Evolutionary conservation across 2,113 vertebrate species (phyloP).

Genomic region (Ciconia maguari): DNA sequence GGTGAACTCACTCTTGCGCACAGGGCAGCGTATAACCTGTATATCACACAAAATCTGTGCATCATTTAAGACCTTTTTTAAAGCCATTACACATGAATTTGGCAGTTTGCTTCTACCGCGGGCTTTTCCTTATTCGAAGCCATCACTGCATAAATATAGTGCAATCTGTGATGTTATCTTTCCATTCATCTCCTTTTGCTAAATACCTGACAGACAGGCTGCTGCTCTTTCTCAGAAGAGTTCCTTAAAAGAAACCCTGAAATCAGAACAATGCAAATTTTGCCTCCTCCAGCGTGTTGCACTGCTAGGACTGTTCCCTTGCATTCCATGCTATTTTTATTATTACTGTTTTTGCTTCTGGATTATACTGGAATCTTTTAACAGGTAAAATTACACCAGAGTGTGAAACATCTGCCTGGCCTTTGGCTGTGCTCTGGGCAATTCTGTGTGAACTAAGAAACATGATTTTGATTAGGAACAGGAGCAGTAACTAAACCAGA

Average conservation of each 20-base stretch:
- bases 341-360: background rate
- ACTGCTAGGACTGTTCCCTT: background rate
- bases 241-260: background rate
- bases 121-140: background rate
- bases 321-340: background rate
- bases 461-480: background rate
- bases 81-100: background rate
- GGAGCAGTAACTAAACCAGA: background rate
- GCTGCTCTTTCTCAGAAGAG: background rate
- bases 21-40: background rate
- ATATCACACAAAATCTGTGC: fast-evolving
- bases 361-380: background rate
- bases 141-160: background rate
- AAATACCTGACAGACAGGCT: background rate
- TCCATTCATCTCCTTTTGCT: background rate
- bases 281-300: background rate
- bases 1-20: background rate
- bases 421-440: background rate
- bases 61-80: background rate
- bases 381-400: background rate
- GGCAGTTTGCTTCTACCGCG: background rate
- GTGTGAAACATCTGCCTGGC: background rate
- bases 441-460: background rate
- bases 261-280: background rate
- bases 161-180: background rate